Evolutionary conservation across 2,888 invertebrate genomes (phyloP), one percentile per base, ranked within the genome.

Genomic region (Diabrotica balteata): DNA sequence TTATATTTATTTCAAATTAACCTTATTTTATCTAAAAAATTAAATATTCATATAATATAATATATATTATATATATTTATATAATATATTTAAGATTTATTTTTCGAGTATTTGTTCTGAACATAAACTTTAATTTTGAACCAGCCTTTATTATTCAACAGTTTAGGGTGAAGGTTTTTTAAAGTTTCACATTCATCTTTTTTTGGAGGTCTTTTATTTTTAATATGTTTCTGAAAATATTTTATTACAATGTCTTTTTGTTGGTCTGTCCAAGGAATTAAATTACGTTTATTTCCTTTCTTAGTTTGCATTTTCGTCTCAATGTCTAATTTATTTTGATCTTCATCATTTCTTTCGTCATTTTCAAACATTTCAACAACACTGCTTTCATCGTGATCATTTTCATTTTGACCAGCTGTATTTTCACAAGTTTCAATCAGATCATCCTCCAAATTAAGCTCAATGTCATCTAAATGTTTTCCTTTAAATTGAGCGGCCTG

Each of bases 331-430:
- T 8, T 8, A 47, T 9, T 47, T 9, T 9, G 10, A 47, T 47
- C 10, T 47, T 47, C 9, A 9, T 9, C 47, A 10, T 9, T 10
- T 47, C 10, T 10, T 9, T 8, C 9, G 8, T 7, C 47, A 47
- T 47, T 47, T 9, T 10, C 8, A 47, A 10, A 47, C 10, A 47
- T 47, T 47, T 47, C 10, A 47, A 9, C 6, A 11, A 65, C 68
- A 63, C 50, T 62, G 63, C 72, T 69, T 43, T 67, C 66, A 69
- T 79, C 73, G 49, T 73, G 59, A 54, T 74, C 75, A 45, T 42
- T 11, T 47, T 7, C 72, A 72, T 43, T 74, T 72, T 17, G 73
- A 73, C 42, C 73, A 59, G 43, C 22, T 10, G 11, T 17, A 42
- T 17, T 9, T 32, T 32, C 32, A 32, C 32, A 32, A 32, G 4